A percentile compares a stretch with the other conserved stretches of the same genome.
These are phyloP conservation scores for Dinocampus coccinellae DNA, from an alignment of 2,888 invertebrate species.

Conservation along the genomic window DNA sequence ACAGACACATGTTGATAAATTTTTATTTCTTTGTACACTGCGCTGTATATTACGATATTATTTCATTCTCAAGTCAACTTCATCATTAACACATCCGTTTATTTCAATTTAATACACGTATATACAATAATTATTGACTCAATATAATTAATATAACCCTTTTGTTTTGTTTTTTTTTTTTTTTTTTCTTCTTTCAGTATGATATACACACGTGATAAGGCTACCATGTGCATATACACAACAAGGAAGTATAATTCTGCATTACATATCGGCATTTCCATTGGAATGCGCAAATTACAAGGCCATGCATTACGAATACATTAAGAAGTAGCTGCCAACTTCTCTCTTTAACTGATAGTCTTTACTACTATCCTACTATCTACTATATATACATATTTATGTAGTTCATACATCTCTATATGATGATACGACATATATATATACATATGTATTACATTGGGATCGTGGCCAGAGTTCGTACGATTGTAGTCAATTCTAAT, in stretches of 20 bases:
- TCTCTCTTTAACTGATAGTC: not conserved
- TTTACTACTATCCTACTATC: not conserved
- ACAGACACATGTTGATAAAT: not conserved
- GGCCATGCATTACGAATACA: slow-evolving; percentile 25
- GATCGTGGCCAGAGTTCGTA: not conserved
- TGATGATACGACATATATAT: not conserved
- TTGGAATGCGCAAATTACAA: slow-evolving; percentile 29
- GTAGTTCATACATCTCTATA: not conserved
- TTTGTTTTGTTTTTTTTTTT: too few species aligned
- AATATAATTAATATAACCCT: too few species aligned
- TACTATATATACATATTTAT: slow-evolving; percentile 2
- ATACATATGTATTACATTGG: not conserved
- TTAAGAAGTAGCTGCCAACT: not conserved
- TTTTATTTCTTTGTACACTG: not conserved
- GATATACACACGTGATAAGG: not conserved
- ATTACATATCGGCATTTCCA: not conserved
- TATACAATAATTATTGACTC: too few species aligned
- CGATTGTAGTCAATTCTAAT: not conserved
- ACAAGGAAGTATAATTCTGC: not conserved
- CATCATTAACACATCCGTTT: too few species aligned
- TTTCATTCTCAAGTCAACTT: not conserved
- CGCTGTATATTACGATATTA: not conserved
- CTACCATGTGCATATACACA: not conserved
- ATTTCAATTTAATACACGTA: too few species aligned
- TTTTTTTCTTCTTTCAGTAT: not conserved